A percentile compares a stretch with the other conserved stretches of the same genome.
phyloP scores from a whole-genome alignment of 2,113 vertebrate genomes.

The Argyrosomus japonicus region DNA sequence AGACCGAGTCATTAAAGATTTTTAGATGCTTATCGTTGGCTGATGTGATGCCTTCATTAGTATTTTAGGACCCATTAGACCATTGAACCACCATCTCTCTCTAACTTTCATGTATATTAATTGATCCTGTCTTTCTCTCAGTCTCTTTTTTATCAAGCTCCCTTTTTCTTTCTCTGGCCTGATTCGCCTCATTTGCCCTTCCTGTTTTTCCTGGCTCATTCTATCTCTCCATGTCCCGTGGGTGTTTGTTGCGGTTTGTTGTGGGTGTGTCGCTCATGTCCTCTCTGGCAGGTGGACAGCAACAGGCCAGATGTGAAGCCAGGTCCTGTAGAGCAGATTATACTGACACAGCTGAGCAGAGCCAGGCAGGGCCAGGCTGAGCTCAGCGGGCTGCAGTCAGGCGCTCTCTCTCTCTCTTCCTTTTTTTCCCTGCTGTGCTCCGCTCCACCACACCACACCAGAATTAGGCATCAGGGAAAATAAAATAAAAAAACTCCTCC shows the following conservation, averaged over 20 bases:
- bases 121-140: not conserved
- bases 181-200: not conserved
- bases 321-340: conserved; percentile 73
- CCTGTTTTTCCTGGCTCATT: not conserved
- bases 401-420: conserved; percentile 35
- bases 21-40: not conserved
- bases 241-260: conserved; percentile 29
- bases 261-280: conserved; percentile 44
- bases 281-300: conserved; percentile 62
- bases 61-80: not conserved
- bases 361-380: conserved; percentile 48
- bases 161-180: not conserved
- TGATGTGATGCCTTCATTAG: not conserved
- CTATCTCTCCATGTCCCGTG: not conserved
- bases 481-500: conserved; percentile 42
- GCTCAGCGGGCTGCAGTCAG: conserved; percentile 67
- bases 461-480: conserved; percentile 63
- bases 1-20: not conserved
- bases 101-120: not conserved
- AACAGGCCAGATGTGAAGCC: conserved; percentile 73
- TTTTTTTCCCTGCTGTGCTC: conserved; percentile 53
- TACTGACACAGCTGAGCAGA: conserved; percentile 63
- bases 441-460: conserved; percentile 45
- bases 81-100: not conserved
- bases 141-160: not conserved